Base-by-base conservation (phyloP, 35 echinoderm and acorn worm genomes). In the Eucidaris tribuloides region DNA sequence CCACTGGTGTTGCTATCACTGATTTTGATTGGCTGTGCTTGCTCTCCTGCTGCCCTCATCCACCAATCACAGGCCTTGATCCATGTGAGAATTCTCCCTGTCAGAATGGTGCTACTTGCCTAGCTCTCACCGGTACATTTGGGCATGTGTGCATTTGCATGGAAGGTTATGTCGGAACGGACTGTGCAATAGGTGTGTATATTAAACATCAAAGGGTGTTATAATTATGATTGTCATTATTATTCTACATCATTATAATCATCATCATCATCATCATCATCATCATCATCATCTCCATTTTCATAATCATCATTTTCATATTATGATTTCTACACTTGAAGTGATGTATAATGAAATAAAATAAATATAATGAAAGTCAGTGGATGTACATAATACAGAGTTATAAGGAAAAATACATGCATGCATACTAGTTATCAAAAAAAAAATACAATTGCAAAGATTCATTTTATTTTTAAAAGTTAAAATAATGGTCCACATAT, bases 141-240 rank as follows among this genome's bases (percentile, higher is more conserved):
- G 83, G 83, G 20, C 77, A 76, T 77, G 55, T 15, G 7, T 86
- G 83, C 37, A 3, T 17, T 22, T 86, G 83, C 77, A 27, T 39
- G 0, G 83, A 54, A 3, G 48, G 65, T 34, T 86, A 52, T 46
- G 40, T 46, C 18, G 83, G 83, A 28, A 9, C 76, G 14, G 32
- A 59, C 18, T 92, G 90, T 81, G 90, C 86, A 66, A 80, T 79
- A 64, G 85, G 85, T 88, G 68, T 63, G 82, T 15, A 1, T 29
- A 17, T 0, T 34, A 4, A 58, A 4, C 5, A 58, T 27, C 14
- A 14, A 68, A 11, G 30, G 30, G 11, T 31, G 13, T 68, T 31
- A 30, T 15, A 14, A 11, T 15, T 15, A 17, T 13, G 13, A 18
- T 13, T 11, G 13, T 17, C 30, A 9, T 31, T 15, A 30, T 13